Evolutionary conservation across 2,113 vertebrate species (phyloP).

Genomic region (Cryptoleucopteryx plumbea): DNA sequence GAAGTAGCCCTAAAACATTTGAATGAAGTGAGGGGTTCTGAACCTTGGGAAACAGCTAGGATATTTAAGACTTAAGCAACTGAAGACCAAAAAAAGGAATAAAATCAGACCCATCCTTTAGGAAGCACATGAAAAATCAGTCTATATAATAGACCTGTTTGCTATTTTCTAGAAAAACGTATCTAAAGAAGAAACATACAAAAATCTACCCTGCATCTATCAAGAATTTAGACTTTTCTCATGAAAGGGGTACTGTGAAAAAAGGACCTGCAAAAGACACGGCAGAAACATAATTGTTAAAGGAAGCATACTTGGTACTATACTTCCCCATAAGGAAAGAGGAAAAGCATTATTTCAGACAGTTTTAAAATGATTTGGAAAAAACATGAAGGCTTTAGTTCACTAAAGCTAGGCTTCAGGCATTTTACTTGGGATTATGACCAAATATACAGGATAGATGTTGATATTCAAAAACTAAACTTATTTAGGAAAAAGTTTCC

Average conservation of each 20-base stretch:
- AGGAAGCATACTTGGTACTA: not conserved
- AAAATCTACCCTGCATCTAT: not conserved
- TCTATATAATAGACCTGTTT: not conserved
- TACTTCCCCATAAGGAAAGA: not conserved
- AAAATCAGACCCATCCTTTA: not conserved
- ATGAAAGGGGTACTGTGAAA: not conserved
- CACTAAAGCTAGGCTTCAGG: not conserved
- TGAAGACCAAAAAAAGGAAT: not conserved
- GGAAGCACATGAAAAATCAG: not conserved
- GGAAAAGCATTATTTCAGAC: not conserved
- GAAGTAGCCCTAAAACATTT: not conserved
- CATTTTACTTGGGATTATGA: not conserved
- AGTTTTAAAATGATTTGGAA: not conserved
- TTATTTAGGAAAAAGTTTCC: not conserved
- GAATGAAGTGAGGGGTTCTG: not conserved
- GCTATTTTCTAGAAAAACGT: not conserved
- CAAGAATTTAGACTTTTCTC: not conserved
- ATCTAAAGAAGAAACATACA: not conserved
- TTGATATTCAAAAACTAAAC: not conserved
- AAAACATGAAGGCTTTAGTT: not conserved
- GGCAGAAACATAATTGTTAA: not conserved
- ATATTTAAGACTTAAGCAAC: not conserved
- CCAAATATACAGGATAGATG: not conserved
- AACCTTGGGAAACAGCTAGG: not conserved
- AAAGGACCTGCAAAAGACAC: not conserved